These are phyloP conservation scores for Callorhinus ursinus DNA, from an alignment of 2,113 vertebrate genomes.

Conservation along the genomic window DNA sequence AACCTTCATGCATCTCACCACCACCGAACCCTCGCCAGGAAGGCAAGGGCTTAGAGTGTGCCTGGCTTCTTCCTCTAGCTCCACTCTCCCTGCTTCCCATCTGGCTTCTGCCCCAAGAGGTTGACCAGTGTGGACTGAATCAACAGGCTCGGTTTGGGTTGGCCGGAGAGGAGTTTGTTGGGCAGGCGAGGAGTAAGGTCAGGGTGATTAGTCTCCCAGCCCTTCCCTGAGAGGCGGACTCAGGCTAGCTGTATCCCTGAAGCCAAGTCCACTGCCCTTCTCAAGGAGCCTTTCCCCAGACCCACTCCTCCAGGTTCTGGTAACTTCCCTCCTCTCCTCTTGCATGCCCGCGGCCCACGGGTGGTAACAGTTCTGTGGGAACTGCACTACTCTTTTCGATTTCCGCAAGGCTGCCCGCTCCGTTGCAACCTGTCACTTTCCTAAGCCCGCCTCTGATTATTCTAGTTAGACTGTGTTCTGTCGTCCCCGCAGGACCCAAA, in stretches of 20 bases:
- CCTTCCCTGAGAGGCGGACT: background rate
- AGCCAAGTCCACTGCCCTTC: background rate
- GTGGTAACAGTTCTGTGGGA: background rate
- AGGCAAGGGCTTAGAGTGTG: background rate
- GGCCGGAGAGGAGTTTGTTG: background rate
- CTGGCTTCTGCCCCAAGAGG: background rate
- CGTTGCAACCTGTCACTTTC: background rate
- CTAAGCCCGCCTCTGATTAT: too few relatives aligned
- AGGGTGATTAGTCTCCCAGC: background rate
- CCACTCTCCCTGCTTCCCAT: background rate
- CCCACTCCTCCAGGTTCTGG: background rate
- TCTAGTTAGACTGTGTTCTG: background rate
- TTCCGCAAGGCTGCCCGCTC: background rate
- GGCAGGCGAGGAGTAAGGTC: background rate
- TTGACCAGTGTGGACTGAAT: background rate
- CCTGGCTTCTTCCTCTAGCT: background rate
- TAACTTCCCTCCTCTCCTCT: background rate
- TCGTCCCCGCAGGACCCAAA: background rate
- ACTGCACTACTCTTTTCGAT: background rate
- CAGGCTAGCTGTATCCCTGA: background rate
- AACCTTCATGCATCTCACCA: background rate
- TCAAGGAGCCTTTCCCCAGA: background rate
- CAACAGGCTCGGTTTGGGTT: background rate
- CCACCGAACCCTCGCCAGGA: background rate
- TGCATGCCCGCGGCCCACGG: too few relatives aligned